Conservation (phyloP, 2,113 vertebrate species). For the Tapirus terrestris region DNA sequence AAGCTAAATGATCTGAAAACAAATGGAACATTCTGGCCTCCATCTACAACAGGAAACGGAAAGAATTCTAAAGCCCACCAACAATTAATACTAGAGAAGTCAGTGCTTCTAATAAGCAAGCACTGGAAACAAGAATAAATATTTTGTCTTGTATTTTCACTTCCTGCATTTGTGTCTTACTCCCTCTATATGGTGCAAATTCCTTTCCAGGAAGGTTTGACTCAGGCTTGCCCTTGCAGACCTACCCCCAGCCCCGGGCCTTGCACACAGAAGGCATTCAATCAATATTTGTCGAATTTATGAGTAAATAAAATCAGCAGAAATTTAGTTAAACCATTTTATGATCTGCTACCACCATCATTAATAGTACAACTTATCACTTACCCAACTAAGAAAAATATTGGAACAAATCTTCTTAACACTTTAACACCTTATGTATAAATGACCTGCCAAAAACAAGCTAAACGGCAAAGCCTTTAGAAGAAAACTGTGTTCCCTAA, state of each 20-base stretch:
- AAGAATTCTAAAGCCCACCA: slow-evolving; percentile 45
- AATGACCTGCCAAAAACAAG: slow-evolving; percentile 70
- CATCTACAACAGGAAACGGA: slow-evolving; percentile 56
- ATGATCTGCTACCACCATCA: slow-evolving; percentile 57
- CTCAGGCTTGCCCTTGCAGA: neutral
- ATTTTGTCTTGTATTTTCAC: slow-evolving; percentile 13
- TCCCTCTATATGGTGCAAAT: neutral
- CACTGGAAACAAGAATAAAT: neutral
- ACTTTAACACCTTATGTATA: slow-evolving; percentile 74
- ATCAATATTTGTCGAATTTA: slow-evolving; percentile 54
- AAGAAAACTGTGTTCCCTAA: slow-evolving; percentile 45
- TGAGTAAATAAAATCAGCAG: slow-evolving; percentile 70
- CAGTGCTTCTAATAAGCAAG: neutral
- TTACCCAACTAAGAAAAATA: slow-evolving; percentile 70
- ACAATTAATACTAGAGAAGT: slow-evolving; percentile 40
- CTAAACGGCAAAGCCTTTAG: slow-evolving; percentile 13
- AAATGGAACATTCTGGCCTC: slow-evolving; percentile 48
- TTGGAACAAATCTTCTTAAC: slow-evolving; percentile 68
- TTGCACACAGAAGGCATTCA: neutral
- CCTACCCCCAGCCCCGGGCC: neutral
- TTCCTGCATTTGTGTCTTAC: neutral
- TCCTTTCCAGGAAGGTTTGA: neutral
- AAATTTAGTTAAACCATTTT: slow-evolving; percentile 72
- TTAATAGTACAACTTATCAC: slow-evolving; percentile 63
- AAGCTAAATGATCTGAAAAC: slow-evolving; percentile 61